Base-by-base conservation (phyloP, 2,113 vertebrate genomes). In the Tetrao urogallus region DNA sequence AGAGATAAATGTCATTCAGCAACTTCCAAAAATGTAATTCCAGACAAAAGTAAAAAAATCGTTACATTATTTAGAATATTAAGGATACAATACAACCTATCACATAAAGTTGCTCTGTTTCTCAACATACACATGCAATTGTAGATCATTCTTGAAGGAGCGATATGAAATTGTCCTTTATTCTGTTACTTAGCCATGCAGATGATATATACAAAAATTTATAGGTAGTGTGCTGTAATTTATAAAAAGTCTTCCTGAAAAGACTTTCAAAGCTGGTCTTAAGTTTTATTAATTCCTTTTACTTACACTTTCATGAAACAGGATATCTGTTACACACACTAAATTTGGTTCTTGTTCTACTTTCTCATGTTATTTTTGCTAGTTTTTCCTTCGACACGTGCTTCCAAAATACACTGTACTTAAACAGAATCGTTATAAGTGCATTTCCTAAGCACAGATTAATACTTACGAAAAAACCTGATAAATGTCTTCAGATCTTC, bases 401-500 rank as follows among this genome's bases (percentile, higher is more conserved):
- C 52, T 72, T 63, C 17, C 11, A 73, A 79, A 90, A 30, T 34
- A 60, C 1, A 2, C 8, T 70, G 56, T 19, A 47, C 30, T 65
- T 91, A 19, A 73, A 40, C 25, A 80, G 17, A 73, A 60, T 48
- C 0, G 38, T 73, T 73, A 14, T 22, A 79, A 78, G 20, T 17
- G 25, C 28, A 18, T 67, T 67, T 66, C 42, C 34, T 70, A 67
- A 74, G 60, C 17, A 56, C 2, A 30, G 36, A 30, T 74, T 67
- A 66, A 87, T 70, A 98, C 99, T 98, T 96, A 99, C 99, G 97
- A 97, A 82, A 98, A 95, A 95, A 99, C 97, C 90, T 98, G 97
- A 95, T 99, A 99, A 95, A 99, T 99, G 40, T 99, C 98, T 92
- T 99, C 98, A 6, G 99, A 99, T 91, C 98, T 98, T 77, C 99